phyloP scores from a whole-genome alignment of 1,140 invertebrate species.

The Drosophila persimilis region DNA sequence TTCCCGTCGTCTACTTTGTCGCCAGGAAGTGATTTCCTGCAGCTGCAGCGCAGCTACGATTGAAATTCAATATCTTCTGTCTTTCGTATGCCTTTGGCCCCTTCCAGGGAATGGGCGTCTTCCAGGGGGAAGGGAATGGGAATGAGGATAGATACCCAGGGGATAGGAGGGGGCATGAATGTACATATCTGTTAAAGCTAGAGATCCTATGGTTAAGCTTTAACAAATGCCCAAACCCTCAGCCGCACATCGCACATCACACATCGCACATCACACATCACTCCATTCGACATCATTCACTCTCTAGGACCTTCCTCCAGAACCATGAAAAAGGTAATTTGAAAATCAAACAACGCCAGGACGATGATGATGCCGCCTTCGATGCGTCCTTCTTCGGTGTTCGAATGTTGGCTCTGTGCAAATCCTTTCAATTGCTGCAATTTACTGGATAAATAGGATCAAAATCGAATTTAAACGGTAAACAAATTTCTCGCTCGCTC shows the following conservation, averaged over 20 bases:
- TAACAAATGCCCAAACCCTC: slow-evolving; percentile 59
- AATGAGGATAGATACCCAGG: too few species aligned
- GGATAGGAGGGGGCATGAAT: neutral
- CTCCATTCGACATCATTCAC: neutral
- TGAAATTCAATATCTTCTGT: slow-evolving; percentile 70
- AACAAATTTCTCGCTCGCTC: slow-evolving; percentile 69
- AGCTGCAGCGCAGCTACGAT: slow-evolving; percentile 65
- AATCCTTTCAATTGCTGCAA: slow-evolving; percentile 82
- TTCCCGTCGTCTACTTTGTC: slow-evolving; percentile 46
- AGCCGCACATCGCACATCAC: slow-evolving; percentile 5
- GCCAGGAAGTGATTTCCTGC: slow-evolving; percentile 71
- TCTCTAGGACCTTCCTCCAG: slow-evolving; percentile 3
- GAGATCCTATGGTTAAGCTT: slow-evolving; percentile 25
- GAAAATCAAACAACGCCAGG: slow-evolving; percentile 70
- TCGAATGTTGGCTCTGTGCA: slow-evolving; percentile 36
- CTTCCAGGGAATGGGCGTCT: neutral
- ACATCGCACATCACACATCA: slow-evolving; percentile 3
- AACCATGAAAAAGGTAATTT: slow-evolving; percentile 74
- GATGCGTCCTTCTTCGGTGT: neutral
- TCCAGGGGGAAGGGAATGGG: slow-evolving; percentile 3
- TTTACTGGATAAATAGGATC: slow-evolving; percentile 82
- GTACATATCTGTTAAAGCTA: slow-evolving; percentile 51
- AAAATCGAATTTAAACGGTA: slow-evolving; percentile 82
- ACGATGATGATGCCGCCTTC: slow-evolving; percentile 1
- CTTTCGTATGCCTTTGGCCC: too few species aligned